Evolutionary conservation across 1,140 invertebrate genomes (phyloP).

Genomic region (Cherax destructor): DNA sequence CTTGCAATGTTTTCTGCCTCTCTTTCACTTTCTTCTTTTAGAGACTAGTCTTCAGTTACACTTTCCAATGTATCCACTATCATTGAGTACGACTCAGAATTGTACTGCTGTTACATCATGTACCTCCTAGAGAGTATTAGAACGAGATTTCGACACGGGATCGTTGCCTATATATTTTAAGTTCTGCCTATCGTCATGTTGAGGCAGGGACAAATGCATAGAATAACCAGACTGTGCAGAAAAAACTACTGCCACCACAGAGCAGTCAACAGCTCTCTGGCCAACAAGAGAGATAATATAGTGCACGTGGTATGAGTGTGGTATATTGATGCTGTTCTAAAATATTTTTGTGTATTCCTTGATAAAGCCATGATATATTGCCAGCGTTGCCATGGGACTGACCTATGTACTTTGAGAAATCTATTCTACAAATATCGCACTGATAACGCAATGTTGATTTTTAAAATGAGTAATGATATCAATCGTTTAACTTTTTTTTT

Average conservation of each 20-base stretch:
- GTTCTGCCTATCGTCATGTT: not conserved
- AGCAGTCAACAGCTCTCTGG: not conserved
- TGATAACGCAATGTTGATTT: not conserved
- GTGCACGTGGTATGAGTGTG: not conserved
- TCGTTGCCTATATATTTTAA: not conserved
- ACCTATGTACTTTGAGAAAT: constrained; percentile 12
- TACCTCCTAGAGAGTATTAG: not conserved
- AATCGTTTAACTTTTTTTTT: too few species aligned
- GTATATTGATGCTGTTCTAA: not conserved
- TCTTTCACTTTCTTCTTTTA: not conserved
- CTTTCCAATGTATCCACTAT: not conserved
- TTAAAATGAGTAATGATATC: not conserved
- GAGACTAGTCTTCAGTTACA: not conserved
- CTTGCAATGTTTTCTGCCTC: not conserved
- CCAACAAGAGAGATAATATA: not conserved
- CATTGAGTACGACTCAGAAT: not conserved
- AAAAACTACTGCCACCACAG: not conserved
- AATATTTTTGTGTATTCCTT: not conserved
- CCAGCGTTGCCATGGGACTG: not conserved
- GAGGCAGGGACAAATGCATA: not conserved
- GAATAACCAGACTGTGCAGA: not conserved
- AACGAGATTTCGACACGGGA: not conserved
- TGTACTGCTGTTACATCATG: not conserved
- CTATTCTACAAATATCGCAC: not conserved
- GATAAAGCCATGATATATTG: not conserved